phyloP scores from a whole-genome alignment of 2,888 invertebrate genomes.

The Tetheella fluctuosa region DNA sequence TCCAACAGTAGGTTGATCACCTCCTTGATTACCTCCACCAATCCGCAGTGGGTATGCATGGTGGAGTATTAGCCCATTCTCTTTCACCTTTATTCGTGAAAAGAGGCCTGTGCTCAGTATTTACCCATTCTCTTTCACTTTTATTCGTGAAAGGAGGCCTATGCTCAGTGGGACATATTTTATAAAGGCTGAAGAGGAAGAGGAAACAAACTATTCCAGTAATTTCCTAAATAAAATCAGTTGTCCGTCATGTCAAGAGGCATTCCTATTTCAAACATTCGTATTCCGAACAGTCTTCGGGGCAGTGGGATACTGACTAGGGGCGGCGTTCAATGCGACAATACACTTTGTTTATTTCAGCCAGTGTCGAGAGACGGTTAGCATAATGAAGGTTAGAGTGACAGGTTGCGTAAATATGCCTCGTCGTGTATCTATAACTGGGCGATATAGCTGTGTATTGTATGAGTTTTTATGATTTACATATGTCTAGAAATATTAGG shows the following conservation, averaged over 20 bases:
- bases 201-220: too few relatives aligned
- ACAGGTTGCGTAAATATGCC: constrained; percentile 1
- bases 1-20: too few relatives aligned
- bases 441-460: neutral
- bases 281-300: neutral
- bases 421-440: neutral
- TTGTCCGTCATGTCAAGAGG: neutral
- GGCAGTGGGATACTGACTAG: neutral
- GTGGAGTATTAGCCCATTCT: too few relatives aligned
- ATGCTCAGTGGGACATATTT: too few relatives aligned
- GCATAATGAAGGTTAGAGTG: neutral
- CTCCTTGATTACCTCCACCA: too few relatives aligned
- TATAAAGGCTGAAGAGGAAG: too few relatives aligned
- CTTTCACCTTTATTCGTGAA: too few relatives aligned
- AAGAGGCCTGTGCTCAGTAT: too few relatives aligned
- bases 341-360: constrained; percentile 3
- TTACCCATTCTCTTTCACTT: too few relatives aligned
- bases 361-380: neutral
- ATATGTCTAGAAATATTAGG: neutral
- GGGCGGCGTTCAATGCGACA: neutral
- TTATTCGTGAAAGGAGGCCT: too few relatives aligned
- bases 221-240: constrained; percentile 1
- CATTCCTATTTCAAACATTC: neutral
- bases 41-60: too few relatives aligned
- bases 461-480: neutral